phyloP scores from a whole-genome alignment of 1,140 invertebrate genomes.

The Nilaparvata lugens region DNA sequence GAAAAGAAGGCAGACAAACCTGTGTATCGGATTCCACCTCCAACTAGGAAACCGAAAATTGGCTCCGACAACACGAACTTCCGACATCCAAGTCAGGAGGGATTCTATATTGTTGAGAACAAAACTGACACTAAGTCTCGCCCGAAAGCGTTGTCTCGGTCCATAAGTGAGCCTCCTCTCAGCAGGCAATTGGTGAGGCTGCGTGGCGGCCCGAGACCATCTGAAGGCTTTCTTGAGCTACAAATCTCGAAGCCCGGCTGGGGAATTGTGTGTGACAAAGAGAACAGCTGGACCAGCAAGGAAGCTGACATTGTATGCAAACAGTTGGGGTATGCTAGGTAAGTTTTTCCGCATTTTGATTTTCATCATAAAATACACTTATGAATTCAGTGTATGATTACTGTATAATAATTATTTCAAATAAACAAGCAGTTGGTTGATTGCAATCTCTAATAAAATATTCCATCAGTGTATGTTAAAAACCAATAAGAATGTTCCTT shows the following conservation, averaged over 20 bases:
- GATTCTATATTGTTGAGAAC: neutral
- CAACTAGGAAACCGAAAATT: too few species aligned
- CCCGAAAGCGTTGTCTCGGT: neutral
- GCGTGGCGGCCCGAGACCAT: conserved; percentile 39
- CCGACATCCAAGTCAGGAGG: neutral
- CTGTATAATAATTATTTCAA: too few species aligned
- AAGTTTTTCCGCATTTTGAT: conserved; percentile 3
- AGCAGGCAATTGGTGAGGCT: conserved; percentile 39
- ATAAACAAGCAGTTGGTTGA: too few species aligned
- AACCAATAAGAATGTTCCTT: too few species aligned
- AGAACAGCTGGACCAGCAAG: conserved; percentile 39
- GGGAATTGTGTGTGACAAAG: conserved; percentile 44
- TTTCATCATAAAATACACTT: too few species aligned
- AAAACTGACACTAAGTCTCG: neutral
- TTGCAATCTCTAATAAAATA: too few species aligned
- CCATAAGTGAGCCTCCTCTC: conserved; percentile 3
- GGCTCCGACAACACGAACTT: neutral
- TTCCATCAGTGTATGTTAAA: too few species aligned
- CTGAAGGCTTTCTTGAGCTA: conserved; percentile 45
- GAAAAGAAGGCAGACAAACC: too few species aligned
- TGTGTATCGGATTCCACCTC: too few species aligned
- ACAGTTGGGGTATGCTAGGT: conserved; percentile 45
- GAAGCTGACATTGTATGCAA: conserved; percentile 46
- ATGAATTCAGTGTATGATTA: too few species aligned
- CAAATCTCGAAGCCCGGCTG: conserved; percentile 37